phyloP scores from a whole-genome alignment of 2,888 invertebrate genomes.

The Leucophora obtusa region DNA sequence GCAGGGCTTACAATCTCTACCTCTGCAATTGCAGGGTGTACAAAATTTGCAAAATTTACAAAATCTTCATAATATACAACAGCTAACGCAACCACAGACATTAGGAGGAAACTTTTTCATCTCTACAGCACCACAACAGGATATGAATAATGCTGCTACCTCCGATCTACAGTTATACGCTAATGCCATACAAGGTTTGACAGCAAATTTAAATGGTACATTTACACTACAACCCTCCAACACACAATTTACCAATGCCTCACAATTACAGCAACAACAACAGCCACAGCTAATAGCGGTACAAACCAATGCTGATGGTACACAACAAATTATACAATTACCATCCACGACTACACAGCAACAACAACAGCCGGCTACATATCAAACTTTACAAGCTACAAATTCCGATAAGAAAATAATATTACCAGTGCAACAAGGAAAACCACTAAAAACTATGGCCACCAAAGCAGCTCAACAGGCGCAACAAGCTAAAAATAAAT shows the following conservation, averaged over 20 bases:
- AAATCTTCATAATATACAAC: slow-evolving; percentile 68
- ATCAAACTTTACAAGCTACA: slow-evolving; percentile 72
- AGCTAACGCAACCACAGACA: slow-evolving; percentile 71
- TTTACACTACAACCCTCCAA: slow-evolving; percentile 70
- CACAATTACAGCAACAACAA: slow-evolving; percentile 61
- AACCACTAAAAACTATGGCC: slow-evolving; percentile 72
- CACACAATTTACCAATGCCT: slow-evolving; percentile 34
- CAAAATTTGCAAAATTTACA: slow-evolving; percentile 61
- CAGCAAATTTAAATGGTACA: slow-evolving; percentile 73
- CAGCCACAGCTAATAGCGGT: slow-evolving; percentile 73
- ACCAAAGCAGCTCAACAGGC: slow-evolving; percentile 73
- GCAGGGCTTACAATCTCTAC: slow-evolving; percentile 64
- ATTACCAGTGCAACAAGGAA: slow-evolving; percentile 68
- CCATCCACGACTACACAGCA: slow-evolving; percentile 61
- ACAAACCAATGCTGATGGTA: slow-evolving; percentile 72
- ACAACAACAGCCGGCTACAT: slow-evolving; percentile 58
- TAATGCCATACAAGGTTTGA: slow-evolving; percentile 73
- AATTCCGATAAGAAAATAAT: slow-evolving; percentile 74
- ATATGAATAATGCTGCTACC: slow-evolving; percentile 60
- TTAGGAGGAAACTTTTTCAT: slow-evolving; percentile 75
- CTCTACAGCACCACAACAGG: slow-evolving; percentile 67
- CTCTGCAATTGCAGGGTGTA: slow-evolving; percentile 61
- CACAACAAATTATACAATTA: slow-evolving; percentile 73
- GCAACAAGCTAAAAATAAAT: slow-evolving; percentile 69
- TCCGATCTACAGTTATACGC: slow-evolving; percentile 72